phyloP scores from a whole-genome alignment of 2,797 vertebrate genomes.

The Stomatorhinus walkeri region DNA sequence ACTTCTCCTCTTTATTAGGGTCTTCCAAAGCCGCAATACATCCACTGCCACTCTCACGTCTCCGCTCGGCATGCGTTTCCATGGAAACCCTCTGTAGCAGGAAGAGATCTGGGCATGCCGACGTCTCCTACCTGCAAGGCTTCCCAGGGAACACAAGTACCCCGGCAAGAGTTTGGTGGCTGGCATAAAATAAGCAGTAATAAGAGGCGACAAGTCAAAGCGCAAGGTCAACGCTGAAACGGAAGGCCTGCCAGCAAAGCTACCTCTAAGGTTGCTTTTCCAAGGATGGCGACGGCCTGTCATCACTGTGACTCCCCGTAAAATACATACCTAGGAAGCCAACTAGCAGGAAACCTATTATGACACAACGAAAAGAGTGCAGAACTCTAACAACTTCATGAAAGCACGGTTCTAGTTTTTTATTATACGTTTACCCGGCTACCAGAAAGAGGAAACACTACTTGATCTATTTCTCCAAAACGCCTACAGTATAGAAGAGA shows the following conservation, averaged over 20 bases:
- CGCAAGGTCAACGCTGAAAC: not conserved
- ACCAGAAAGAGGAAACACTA: not conserved
- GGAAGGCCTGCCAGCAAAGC: not conserved
- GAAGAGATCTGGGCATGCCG: not conserved
- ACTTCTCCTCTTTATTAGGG: constrained; percentile 21
- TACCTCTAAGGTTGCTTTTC: not conserved
- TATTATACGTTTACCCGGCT: not conserved
- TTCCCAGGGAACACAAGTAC: not conserved
- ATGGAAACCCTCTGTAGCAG: constrained; percentile 20
- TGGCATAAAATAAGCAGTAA: not conserved
- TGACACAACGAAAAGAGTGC: not conserved
- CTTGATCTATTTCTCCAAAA: not conserved
- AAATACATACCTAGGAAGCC: not conserved
- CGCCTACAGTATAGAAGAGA: not conserved
- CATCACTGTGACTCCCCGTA: not conserved
- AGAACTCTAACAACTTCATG: not conserved
- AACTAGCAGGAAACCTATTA: not conserved
- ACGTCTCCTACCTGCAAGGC: not conserved
- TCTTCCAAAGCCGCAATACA: not conserved
- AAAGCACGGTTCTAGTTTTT: not conserved
- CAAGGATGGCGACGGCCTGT: not conserved
- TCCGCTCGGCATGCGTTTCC: constrained; percentile 4
- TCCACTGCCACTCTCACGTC: not conserved
- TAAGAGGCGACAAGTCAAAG: not conserved
- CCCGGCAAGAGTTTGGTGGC: not conserved